These are phyloP conservation scores for Serripes groenlandicus DNA, from an alignment of 2,888 invertebrate species.

Conservation along the genomic window DNA sequence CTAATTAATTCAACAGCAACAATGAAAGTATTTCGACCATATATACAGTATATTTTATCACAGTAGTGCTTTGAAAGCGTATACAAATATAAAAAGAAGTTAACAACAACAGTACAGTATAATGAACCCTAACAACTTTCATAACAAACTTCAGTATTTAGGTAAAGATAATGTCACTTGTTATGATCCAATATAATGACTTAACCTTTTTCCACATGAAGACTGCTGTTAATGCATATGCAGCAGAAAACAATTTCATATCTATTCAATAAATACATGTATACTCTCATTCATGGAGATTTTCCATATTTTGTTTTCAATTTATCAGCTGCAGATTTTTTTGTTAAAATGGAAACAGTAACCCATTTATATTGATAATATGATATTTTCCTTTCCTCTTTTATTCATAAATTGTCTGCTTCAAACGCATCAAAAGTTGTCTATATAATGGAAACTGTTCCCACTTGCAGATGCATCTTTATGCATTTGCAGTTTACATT, in stretches of 20 bases:
- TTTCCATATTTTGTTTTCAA: no score
- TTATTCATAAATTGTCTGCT: no score
- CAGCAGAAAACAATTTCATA: background rate
- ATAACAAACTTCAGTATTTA: no score
- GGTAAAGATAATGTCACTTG: background rate
- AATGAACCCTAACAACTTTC: background rate
- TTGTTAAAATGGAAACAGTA: no score
- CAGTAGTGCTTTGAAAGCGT: slow-evolving; percentile 18
- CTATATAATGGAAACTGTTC: no score
- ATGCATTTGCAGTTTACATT: no score
- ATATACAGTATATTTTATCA: slow-evolving; percentile 21
- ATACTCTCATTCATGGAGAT: no score
- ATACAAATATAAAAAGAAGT: background rate
- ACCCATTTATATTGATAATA: no score
- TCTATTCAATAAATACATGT: background rate
- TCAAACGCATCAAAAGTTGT: no score
- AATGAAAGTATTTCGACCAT: background rate
- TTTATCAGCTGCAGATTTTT: no score
- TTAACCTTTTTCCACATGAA: background rate
- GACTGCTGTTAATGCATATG: background rate
- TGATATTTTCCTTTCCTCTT: no score
- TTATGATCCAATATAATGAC: background rate
- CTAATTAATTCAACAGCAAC: background rate
- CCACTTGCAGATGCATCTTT: no score
- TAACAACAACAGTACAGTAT: background rate